Base-by-base conservation (phyloP, 2,113 vertebrate genomes). In the Gopherus evgoodei region DNA sequence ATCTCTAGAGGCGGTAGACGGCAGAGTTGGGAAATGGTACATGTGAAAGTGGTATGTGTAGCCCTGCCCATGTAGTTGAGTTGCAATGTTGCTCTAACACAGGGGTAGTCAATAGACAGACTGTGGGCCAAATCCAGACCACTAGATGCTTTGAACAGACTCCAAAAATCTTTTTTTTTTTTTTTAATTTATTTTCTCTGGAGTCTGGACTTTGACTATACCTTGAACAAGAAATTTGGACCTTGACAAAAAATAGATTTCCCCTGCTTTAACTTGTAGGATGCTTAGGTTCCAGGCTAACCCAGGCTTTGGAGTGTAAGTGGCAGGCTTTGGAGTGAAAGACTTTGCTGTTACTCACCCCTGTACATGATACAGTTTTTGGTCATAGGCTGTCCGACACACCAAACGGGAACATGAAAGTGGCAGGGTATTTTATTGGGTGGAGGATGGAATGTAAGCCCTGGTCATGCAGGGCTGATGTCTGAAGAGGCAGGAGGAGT, bases 221-320 rank as follows among this genome's bases (percentile, higher is more conserved):
- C 16, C 52, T 52, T 52, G 52, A 52, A 16, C 52, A 52, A 52
- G 14, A 17, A 52, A 52, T 52, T 16, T 52, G 52, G 52, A 52
- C 52, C 16, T 52, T 52, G 16, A 52, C 16, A 52, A 52, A 52
- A 52, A 52, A 52, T 17, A 17, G 16, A 52, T 52, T 52, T 52
- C 52, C 52, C 16, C 52, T 52, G 52, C 52, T 52, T 52, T 52
- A 31, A 65, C 13, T 12, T 7, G 14, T 29, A 5, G 59, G 7
- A 29, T 83, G 13, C 94, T 12, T 88, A 86, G 42, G 42, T 95
- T 93, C 83, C 62, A 81, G 27, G n/a, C 59, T 94, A 93, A 24
- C 24, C 19, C 84, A 86, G 90, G 35, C 24, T 9, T 92, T 38
- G 38, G 38, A 38, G 38, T 17, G 22, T 62, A 69, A 91, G n/a